Percentiles rank a stretch among this genome's conserved stretches.
Evolutionary conservation across 2,888 invertebrate species (phyloP).

Genomic region (Dascillus cervinus): DNA sequence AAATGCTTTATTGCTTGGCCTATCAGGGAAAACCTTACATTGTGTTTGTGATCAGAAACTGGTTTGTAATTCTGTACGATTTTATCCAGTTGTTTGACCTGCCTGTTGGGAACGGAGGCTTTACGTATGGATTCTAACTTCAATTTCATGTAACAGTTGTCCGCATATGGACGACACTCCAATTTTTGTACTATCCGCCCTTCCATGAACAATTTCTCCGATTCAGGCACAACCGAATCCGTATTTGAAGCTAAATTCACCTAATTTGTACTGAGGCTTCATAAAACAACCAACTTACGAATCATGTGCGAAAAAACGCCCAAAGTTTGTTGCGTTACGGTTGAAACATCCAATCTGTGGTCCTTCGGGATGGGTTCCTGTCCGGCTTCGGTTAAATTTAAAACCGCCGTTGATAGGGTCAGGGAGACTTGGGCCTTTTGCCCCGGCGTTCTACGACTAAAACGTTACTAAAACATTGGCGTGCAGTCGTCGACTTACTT

Average conservation of each 20-base stretch:
- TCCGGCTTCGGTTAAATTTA: slow-evolving; percentile 68
- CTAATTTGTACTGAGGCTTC: slow-evolving; percentile 6
- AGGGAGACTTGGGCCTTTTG: slow-evolving; percentile 84
- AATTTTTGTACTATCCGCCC: slow-evolving; percentile 94
- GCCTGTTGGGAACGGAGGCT: slow-evolving; percentile 78
- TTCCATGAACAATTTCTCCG: slow-evolving; percentile 82
- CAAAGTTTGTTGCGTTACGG: slow-evolving; percentile 83
- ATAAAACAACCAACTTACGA: slow-evolving; percentile 48
- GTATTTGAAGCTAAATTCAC: slow-evolving; percentile 49
- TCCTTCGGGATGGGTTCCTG: slow-evolving; percentile 84
- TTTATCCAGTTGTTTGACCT: slow-evolving; percentile 79
- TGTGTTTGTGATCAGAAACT: slow-evolving; percentile 83
- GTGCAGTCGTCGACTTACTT: slow-evolving; percentile 47
- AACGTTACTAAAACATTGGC: slow-evolving; percentile 1
- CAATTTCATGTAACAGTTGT: slow-evolving; percentile 82
- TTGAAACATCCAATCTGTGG: slow-evolving; percentile 85
- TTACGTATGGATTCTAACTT: slow-evolving; percentile 81
- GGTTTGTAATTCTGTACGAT: slow-evolving; percentile 90
- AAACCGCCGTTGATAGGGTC: slow-evolving; percentile 70
- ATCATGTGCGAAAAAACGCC: slow-evolving; percentile 85
- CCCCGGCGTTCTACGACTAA: slow-evolving; percentile 50
- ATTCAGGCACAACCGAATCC: slow-evolving; percentile 64
- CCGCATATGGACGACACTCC: slow-evolving; percentile 86
- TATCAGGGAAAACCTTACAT: slow-evolving; percentile 65
- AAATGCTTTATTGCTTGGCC: too few relatives aligned